Evolutionary conservation across 1,140 invertebrate genomes (phyloP), one percentile per base, ranked within the genome.

Genomic region (Pogonomyrmex californicus): DNA sequence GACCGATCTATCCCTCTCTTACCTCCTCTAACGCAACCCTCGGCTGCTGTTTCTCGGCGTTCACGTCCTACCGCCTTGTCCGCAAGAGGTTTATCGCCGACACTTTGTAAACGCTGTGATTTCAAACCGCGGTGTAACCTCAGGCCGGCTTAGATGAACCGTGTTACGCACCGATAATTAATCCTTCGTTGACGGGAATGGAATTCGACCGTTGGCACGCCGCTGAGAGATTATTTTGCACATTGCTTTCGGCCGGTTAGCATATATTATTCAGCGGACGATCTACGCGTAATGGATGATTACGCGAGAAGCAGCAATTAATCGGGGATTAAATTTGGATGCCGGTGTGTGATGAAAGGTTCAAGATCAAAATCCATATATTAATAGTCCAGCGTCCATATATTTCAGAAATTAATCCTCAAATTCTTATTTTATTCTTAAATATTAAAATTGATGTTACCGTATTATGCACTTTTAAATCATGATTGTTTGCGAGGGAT

Each of bases 71-170:
- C 83, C 89, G 17, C 65, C 71, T 87, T 88, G 88, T 82, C 88
- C 86, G 88, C 86, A 90, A 90, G 88, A 77, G 88, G 89, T 90
- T 90, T 90, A 90, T 90, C 89, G 83, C 86, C 88, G 88, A 90
- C 88, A 86, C 88, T 87, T 90, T 75, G 70, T 75, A 47, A 76
- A 86, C 81, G 49, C 86, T 60, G 68, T 44, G 86, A 87, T 87
- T 90, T 71, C 76, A 58, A 38, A 47, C 88, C 78, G 58, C 65
- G 66, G 66, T 44, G 63, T 47, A 66, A 87, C 78, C 86, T 56
- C 81, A 82, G 78, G 70, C 82, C 41, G 88, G 60, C 58, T 90
- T 86, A 83, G 86, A 87, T 87, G 82, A 87, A 83, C 63, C 81
- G 71, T 83, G 51, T 47, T 66, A 70, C 68, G 79, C 70, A 49